Evolutionary conservation across 2,888 invertebrate genomes (phyloP).

Genomic region (Ligdia adustata): DNA sequence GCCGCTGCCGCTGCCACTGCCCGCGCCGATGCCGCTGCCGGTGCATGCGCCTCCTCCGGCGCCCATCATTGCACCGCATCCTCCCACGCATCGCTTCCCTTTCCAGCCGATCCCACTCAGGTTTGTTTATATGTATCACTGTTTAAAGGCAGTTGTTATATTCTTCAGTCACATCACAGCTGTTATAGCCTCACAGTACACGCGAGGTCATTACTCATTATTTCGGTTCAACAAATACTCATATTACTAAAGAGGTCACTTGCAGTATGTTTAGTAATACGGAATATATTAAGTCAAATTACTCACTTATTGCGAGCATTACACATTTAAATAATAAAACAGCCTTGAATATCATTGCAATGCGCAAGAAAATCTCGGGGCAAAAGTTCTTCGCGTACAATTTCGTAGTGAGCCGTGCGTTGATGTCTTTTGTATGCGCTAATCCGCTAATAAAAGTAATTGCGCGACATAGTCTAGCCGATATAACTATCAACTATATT

Average conservation of each 20-base stretch:
- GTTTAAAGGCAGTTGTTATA: too few species aligned
- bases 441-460: conserved; percentile 16
- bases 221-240: too few species aligned
- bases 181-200: too few species aligned
- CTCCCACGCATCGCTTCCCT: conserved; percentile 65
- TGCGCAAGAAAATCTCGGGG: conserved; percentile 37
- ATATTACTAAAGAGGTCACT: conserved; percentile 1
- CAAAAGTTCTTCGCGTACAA: conserved; percentile 34
- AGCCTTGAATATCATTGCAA: conserved; percentile 31
- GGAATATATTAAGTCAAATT: conserved; percentile 15
- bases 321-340: conserved; percentile 44
- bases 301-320: conserved; percentile 20
- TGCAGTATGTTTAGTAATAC: conserved; percentile 3
- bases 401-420: conserved; percentile 51
- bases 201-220: too few species aligned
- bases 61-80: conserved; percentile 65
- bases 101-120: conserved; percentile 81
- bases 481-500: background rate
- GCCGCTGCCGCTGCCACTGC: conserved; percentile 44
- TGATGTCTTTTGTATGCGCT: conserved; percentile 64
- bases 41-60: conserved; percentile 55
- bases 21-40: conserved; percentile 48
- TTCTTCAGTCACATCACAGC: too few species aligned
- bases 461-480: background rate
- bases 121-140: conserved; percentile 53